Base-by-base conservation (phyloP, 1,140 invertebrate genomes). In the Nasonia vitripennis region DNA sequence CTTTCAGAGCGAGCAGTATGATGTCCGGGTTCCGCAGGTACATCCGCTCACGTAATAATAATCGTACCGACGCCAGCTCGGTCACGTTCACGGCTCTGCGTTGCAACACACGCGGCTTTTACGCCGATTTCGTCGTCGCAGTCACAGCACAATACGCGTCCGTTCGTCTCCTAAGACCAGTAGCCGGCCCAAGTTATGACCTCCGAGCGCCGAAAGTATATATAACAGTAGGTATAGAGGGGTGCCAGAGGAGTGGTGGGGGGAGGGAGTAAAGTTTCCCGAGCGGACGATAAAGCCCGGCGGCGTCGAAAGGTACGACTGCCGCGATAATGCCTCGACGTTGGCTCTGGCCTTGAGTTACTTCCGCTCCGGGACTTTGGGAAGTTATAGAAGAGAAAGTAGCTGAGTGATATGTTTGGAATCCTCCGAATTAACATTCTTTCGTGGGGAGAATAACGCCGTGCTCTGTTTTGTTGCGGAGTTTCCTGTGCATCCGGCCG, bases 401-500 rank as follows among this genome's bases (percentile, higher is more conserved):
- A 0, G 14, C 12, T 51, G 48, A 51, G 48, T 51, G 48, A 51
- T 77, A 78, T n/a, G 45, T 41, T n/a, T 6, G n/a, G 48, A 78
- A 78, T 55, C 75, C 75, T 51, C 2, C 0, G 75, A 51, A 78
- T 78, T 27, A 78, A 55, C n/a, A 55, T 55, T 78, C 75, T 78
- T 48, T 10, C 7, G 1, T 34, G 27, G 27, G 17, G 27, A 20
- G 17, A 74, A 27, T 12, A 74, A 74, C 34, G 48, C 11, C 14
- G 41, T 45, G 10, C 62, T 67, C 14, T 67, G 62, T 67, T 67
- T 67, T 20, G 62, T 17, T 6, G n/a, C 7, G 3, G n/a, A 67
- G n/a, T 67, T 67, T 67, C 12, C 1, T 67, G 41, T 10, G 41
- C 41, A 45, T 45, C 41, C 0, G 7, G 41, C 6, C 10, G 9